These are phyloP conservation scores for Colinus virginianus DNA, from an alignment of 2,113 vertebrate species.

Conservation along the genomic window DNA sequence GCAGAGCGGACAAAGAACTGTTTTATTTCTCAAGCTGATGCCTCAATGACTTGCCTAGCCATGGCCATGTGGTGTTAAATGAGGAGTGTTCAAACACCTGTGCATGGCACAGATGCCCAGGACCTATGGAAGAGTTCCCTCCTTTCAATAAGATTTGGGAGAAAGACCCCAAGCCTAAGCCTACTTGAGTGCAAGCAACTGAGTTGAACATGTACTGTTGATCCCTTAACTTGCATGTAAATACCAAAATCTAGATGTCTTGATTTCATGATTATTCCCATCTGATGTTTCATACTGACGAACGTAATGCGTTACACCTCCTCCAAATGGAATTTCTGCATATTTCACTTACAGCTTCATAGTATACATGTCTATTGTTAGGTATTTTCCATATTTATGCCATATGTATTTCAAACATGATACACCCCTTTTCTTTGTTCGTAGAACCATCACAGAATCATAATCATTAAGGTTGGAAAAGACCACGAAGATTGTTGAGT, in stretches of 20 bases:
- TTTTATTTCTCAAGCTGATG: neutral
- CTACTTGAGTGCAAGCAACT: neutral
- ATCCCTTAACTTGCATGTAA: neutral
- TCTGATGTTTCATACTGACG: neutral
- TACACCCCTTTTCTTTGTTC: neutral
- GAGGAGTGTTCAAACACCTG: neutral
- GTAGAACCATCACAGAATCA: too few species aligned
- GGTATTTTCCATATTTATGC: neutral
- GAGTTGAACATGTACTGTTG: rapidly evolving
- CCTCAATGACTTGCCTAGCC: neutral
- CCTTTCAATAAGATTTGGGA: neutral
- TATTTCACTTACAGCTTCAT: neutral
- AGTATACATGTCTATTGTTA: neutral
- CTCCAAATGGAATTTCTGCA: neutral
- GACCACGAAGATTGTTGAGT: too few species aligned
- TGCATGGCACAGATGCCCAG: neutral
- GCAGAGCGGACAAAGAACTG: neutral
- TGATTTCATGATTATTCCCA: neutral
- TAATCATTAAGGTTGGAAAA: too few species aligned
- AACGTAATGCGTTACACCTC: neutral
- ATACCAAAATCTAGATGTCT: neutral
- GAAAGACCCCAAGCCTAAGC: neutral
- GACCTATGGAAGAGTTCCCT: neutral
- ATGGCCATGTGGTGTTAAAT: neutral
- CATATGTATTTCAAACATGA: neutral